Evolutionary conservation across 2,113 vertebrate genomes (phyloP).

Genomic region (Tetrax tetrax): DNA sequence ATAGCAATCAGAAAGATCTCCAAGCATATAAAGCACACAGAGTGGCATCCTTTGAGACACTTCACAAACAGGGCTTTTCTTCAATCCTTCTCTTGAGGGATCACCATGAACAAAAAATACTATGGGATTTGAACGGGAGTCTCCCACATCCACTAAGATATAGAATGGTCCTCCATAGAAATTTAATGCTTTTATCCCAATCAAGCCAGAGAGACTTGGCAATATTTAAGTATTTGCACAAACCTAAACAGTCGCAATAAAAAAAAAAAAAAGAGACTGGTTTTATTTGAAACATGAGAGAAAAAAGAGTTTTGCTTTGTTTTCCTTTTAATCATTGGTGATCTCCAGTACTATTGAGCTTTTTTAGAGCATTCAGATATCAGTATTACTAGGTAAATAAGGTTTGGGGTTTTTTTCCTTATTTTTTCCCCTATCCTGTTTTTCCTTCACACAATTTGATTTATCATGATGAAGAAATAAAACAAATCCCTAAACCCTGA

Average conservation of each 20-base stretch:
- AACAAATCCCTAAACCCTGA: not conserved
- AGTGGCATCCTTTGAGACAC: not conserved
- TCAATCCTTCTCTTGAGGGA: not conserved
- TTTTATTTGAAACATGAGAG: not conserved
- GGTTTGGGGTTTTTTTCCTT: not conserved
- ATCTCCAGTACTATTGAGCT: not conserved
- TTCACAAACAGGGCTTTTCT: not conserved
- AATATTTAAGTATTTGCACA: not conserved
- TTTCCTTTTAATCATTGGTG: not conserved
- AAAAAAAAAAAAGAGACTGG: not conserved
- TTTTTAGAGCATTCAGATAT: not conserved
- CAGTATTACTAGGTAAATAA: not conserved
- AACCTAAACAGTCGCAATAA: not conserved
- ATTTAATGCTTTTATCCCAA: not conserved
- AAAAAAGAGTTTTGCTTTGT: not conserved
- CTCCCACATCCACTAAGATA: not conserved
- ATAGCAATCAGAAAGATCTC: not conserved
- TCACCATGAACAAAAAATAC: not conserved
- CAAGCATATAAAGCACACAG: not conserved
- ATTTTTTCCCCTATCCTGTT: not conserved
- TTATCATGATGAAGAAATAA: slow-evolving; percentile 20
- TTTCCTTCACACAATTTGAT: not conserved
- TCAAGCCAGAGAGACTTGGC: rapidly evolving
- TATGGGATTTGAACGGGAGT: not conserved
- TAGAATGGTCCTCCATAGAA: not conserved